Percentiles rank a stretch among this genome's conserved stretches.
Conservation (phyloP, 2,797 vertebrate species). For the Antrozous pallidus region DNA sequence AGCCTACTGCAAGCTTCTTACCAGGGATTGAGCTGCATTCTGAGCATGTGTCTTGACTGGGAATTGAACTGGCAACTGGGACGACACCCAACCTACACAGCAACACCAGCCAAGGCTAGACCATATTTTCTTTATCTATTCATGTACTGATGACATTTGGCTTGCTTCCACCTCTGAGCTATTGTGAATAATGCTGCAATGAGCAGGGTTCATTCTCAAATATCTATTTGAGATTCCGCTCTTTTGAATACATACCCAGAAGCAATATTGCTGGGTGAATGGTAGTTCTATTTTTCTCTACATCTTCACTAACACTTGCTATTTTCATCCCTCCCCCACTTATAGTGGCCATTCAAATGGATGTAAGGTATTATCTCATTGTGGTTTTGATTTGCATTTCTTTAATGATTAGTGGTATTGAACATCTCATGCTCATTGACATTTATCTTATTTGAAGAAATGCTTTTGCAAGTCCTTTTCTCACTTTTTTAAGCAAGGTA, state of each 20-base stretch:
- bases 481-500: not conserved
- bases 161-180: not conserved
- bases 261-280: not conserved
- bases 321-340: too few relatives aligned
- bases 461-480: not conserved
- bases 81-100: not conserved
- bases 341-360: not conserved
- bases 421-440: not conserved
- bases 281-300: not conserved
- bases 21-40: not conserved
- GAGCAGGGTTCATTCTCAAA: not conserved
- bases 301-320: not conserved
- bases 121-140: not conserved
- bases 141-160: not conserved
- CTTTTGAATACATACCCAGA: not conserved
- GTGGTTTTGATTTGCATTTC: not conserved
- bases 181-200: not conserved
- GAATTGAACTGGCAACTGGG: not conserved
- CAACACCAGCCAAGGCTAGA: not conserved
- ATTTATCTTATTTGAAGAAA: conserved; percentile 1
- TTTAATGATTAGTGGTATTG: not conserved
- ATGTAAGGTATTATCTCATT: not conserved
- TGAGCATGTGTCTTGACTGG: not conserved
- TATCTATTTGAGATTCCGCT: not conserved
- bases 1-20: not conserved